These are phyloP conservation scores for Ostrea denselamellosa DNA, from an alignment of 1,140 invertebrate species.

Conservation along the genomic window DNA sequence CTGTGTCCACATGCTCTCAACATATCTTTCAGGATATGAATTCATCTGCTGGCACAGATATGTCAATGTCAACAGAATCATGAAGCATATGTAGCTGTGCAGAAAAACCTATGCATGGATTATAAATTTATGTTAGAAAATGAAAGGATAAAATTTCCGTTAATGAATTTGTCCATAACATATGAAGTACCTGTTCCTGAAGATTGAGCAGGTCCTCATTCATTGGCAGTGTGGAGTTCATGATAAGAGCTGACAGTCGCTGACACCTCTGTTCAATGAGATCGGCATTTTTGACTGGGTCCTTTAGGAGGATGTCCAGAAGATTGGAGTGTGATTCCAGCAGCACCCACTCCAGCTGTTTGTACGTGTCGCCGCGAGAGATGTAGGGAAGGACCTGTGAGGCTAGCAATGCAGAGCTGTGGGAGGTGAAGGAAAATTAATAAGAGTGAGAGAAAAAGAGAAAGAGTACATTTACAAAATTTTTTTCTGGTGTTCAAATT, in stretches of 20 bases:
- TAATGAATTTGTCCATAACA: not conserved
- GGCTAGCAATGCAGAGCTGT: slow-evolving; percentile 73
- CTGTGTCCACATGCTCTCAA: too few species aligned
- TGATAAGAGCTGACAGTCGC: slow-evolving; percentile 73
- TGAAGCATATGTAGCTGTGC: too few species aligned
- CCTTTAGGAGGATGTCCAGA: slow-evolving; percentile 62
- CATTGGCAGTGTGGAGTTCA: slow-evolving; percentile 72
- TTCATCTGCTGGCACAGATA: too few species aligned
- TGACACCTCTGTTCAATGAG: slow-evolving; percentile 74
- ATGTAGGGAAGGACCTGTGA: slow-evolving; percentile 71
- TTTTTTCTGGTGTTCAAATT: too few species aligned
- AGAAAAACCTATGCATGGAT: too few species aligned
- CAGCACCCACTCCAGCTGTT: slow-evolving; percentile 77
- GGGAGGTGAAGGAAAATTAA: not conserved
- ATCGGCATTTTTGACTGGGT: slow-evolving; percentile 59
- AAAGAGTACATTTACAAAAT: not conserved
- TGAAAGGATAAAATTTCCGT: too few species aligned
- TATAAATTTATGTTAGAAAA: too few species aligned
- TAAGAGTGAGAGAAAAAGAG: not conserved
- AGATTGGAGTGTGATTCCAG: slow-evolving; percentile 74
- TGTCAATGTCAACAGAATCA: too few species aligned
- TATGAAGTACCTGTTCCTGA: slow-evolving; percentile 70
- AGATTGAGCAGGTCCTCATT: slow-evolving; percentile 72
- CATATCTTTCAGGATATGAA: too few species aligned
- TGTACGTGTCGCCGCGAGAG: slow-evolving; percentile 73